Base-by-base conservation (phyloP, 2,888 invertebrate genomes). In the Drosophila koepferae region DNA sequence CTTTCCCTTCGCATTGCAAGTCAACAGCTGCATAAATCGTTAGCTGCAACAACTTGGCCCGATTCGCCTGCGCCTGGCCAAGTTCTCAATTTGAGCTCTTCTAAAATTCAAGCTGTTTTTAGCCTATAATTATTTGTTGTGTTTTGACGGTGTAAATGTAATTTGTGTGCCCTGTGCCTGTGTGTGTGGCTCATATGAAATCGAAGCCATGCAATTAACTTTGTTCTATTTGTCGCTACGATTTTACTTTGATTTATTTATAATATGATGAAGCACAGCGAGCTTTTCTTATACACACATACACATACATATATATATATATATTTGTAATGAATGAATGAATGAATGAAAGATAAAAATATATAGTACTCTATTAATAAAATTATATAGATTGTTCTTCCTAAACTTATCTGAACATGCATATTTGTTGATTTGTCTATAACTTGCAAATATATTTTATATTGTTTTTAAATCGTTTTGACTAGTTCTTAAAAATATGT, bases 21-120 rank as follows among this genome's bases (percentile, higher is more conserved):
- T 73, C 76, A 74, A 79, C 72, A 76, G 62, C 68, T 74, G 77
- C 82, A 64, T 38, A 72, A 68, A 73, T 74, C 66, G 55, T 51
- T 53, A 49, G 56, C 83, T 18, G 56, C 63, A 55, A 55, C 73
- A 72, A 58, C 74, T 82, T 77, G 86, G 60, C 82, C 69, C 65
- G 64, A 71, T 73, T 83, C 74, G 34, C 51, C 6, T 64, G 8
- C 48, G 53, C 7, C 41, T 16, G 49, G 12, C 49, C 44, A 28
- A 38, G 59, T 43, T 44, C 61, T 64, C 68, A 31, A 61, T 77
- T 49, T 43, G 38, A 28, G 55, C 40, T 55, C 40, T 3, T 31
- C 10, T n/a, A 9, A 44, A 55, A 44, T 44, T 40, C 12, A 68
- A 60, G 18, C 38, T 34, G 3, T 18, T 56, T 5, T 51, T 72